phyloP scores from a whole-genome alignment of 2,797 vertebrate species.

The Passerculus sandwichensis region DNA sequence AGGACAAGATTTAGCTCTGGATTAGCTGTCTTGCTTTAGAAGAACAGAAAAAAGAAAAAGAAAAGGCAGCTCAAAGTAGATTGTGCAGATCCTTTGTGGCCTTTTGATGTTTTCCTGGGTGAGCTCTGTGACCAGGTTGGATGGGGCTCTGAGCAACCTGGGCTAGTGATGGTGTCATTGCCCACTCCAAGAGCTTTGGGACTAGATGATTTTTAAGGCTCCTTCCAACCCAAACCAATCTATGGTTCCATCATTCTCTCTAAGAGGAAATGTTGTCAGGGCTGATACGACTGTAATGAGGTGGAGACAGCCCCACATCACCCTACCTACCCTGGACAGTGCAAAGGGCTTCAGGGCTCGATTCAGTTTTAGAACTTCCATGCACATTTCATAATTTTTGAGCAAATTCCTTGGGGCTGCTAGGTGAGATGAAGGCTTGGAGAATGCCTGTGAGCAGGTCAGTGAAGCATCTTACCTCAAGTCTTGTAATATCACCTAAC shows the following conservation, averaged over 20 bases:
- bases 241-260: not conserved
- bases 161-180: not conserved
- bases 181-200: not conserved
- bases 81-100: not conserved
- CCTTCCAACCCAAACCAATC: not conserved
- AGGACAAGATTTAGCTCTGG: not conserved
- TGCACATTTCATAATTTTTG: not conserved
- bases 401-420: not conserved
- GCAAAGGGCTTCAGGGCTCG: fast-evolving
- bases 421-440: not conserved
- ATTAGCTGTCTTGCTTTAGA: not conserved
- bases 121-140: not conserved
- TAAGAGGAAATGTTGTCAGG: not conserved
- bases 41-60: not conserved
- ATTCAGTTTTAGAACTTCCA: not conserved
- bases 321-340: not conserved
- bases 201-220: not conserved
- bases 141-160: not conserved
- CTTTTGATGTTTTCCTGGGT: not conserved
- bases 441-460: not conserved
- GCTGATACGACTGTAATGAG: not conserved
- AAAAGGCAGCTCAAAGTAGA: not conserved
- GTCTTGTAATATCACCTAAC: not conserved
- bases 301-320: not conserved
- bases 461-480: not conserved